Evolutionary conservation across 30 jellyfish, hydroid and myxozoan genomes (phyloP), one percentile per base, ranked within the genome.

Genomic region (Aurelia sp.): DNA sequence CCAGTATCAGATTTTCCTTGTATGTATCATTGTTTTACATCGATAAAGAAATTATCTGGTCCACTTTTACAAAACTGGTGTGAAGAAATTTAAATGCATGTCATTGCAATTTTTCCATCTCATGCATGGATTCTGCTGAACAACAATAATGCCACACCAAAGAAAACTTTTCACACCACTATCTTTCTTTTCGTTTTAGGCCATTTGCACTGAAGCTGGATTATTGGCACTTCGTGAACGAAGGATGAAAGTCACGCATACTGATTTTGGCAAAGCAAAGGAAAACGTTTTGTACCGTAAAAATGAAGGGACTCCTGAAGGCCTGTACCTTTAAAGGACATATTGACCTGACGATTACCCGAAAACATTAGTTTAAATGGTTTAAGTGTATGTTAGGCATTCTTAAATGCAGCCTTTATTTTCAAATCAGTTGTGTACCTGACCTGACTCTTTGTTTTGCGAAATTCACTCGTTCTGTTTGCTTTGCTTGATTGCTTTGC

Each of bases 131-230:
- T 27, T 27, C 33, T 27, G 33, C 33, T 27, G 33, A 27, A 27
- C 33, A 27, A 27, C 33, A 27, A 27, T 27, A 27, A 27, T 27
- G 33, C 33, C 33, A 27, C 33, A 27, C 33, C 33, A 27, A 2
- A 27, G 33, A 27, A 27, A 8, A 40, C 51, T 40, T 40, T 0
- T 40, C 51, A 40, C 11, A 40, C 11, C 51, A 40, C 51, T 40
- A 4, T 58, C 22, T 23, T 47, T 71, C 15, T 6, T 31, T 30
- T 47, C 21, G 75, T 81, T 27, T 22, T 62, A 92, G 98, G 99
- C 99, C 18, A 95, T 95, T 52, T 95, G 99, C 41, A 95, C 99
- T 23, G 99, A 95, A 64, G 99, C 99, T 64, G 99, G 99, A 10
- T 72, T 95, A 18, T 66, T 95, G 58, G 99, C 99, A 13, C 78